Conservation (phyloP, 2,113 vertebrate species). For the Festucalex cinctus region DNA sequence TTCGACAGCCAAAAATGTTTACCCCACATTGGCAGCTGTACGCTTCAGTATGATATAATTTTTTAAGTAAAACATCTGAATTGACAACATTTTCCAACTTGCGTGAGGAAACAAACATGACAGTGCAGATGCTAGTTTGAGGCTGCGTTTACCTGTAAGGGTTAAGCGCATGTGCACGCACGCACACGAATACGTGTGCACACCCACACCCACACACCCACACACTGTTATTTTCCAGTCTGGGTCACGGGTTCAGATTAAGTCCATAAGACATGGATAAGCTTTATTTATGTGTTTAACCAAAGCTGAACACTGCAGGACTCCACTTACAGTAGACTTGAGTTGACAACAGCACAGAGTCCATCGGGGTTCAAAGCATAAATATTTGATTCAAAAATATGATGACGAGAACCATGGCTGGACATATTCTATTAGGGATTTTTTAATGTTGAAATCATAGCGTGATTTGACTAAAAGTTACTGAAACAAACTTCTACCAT, state of each 20-base stretch:
- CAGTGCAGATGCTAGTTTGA: constrained; percentile 30
- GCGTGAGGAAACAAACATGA: background rate
- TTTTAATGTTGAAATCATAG: no score
- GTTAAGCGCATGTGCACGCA: constrained; percentile 35
- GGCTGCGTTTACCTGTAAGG: constrained; percentile 30
- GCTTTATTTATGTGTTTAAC: constrained; percentile 44
- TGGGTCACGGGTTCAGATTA: constrained; percentile 58
- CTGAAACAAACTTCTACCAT: no score
- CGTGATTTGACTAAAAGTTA: background rate
- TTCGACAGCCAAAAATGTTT: no score
- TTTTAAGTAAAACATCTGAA: no score
- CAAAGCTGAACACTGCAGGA: constrained; percentile 12
- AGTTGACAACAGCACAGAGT: background rate
- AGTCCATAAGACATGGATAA: constrained; percentile 59
- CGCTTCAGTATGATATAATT: no score
- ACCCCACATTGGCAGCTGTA: no score
- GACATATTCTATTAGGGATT: background rate
- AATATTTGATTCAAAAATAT: background rate
- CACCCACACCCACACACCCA: background rate
- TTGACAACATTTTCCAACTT: no score
- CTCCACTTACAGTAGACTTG: constrained; percentile 5
- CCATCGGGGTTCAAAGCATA: background rate
- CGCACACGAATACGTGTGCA: background rate
- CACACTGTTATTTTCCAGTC: constrained; percentile 14
- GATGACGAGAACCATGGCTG: background rate